Conservation (phyloP, 2,888 invertebrate species). For the Folsomia candida region DNA sequence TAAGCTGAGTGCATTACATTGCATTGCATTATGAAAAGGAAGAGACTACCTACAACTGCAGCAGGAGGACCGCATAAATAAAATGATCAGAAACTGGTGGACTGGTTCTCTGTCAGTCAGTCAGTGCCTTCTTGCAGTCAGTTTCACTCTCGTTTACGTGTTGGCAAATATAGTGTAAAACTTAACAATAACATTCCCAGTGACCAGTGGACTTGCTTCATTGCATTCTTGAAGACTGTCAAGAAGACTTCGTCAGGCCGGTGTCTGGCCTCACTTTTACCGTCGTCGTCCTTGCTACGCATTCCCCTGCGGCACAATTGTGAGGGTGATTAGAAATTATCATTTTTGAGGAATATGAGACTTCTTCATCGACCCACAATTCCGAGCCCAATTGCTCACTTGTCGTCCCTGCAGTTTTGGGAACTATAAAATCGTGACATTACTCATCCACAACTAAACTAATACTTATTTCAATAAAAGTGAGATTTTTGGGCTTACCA, state of each 20-base stretch:
- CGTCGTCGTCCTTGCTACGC: background rate
- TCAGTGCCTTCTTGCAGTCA: background rate
- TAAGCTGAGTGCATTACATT: background rate
- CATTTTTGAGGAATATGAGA: conserved; percentile 10
- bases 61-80: background rate
- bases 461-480: too few relatives aligned
- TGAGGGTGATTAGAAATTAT: too few relatives aligned
- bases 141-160: conserved; percentile 18
- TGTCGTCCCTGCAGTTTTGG: background rate
- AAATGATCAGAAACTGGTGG: conserved; percentile 12
- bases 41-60: background rate
- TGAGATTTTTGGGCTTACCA: too few relatives aligned
- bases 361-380: background rate
- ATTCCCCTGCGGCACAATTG: background rate
- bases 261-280: background rate
- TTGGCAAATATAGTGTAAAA: background rate
- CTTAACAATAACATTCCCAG: conserved; percentile 21
- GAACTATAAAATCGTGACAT: too few relatives aligned
- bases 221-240: conserved; percentile 19
- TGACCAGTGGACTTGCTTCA: conserved; percentile 27
- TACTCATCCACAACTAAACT: too few relatives aligned
- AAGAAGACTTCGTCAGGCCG: background rate
- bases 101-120: conserved; percentile 3
- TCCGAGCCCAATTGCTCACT: background rate
- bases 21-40: background rate